Percentiles rank a stretch among this genome's conserved stretches.
phyloP scores from a whole-genome alignment of 2,113 vertebrate genomes.

The Verasper variegatus region DNA sequence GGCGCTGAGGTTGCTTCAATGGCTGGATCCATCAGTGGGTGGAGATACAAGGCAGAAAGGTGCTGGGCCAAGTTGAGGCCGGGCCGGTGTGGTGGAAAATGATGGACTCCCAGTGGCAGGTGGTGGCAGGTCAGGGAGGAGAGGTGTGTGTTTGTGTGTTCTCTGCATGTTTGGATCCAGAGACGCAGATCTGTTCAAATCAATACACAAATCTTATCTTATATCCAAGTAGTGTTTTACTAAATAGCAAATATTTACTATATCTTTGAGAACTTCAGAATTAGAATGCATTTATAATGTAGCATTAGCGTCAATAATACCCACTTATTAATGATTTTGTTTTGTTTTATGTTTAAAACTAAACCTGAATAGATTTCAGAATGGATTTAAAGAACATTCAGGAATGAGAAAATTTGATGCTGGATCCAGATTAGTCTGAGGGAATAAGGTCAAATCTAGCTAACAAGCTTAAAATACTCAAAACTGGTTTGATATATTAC shows the following conservation, averaged over 20 bases:
- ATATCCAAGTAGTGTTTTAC: too few species aligned
- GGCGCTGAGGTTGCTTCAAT: slow-evolving; percentile 52
- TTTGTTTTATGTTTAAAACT: not conserved
- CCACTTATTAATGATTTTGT: too few species aligned
- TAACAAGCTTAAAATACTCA: not conserved
- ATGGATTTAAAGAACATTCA: not conserved
- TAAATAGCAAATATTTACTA: too few species aligned
- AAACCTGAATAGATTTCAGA: not conserved
- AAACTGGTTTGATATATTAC: not conserved
- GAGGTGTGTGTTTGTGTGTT: not conserved
- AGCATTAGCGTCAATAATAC: too few species aligned
- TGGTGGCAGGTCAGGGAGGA: slow-evolving; percentile 40
- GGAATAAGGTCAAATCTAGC: not conserved
- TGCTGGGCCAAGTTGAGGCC: slow-evolving; percentile 60
- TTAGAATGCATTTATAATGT: too few species aligned
- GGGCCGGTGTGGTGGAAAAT: slow-evolving; percentile 20
- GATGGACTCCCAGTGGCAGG: slow-evolving; percentile 21
- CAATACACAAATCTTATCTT: not conserved
- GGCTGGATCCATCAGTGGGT: slow-evolving; percentile 51
- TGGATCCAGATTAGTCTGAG: not conserved
- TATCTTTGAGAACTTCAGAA: too few species aligned
- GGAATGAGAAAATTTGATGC: too few species aligned
- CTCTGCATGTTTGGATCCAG: not conserved
- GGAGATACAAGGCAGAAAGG: slow-evolving; percentile 68
- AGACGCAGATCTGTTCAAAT: not conserved